These are phyloP conservation scores for Priocnemis perturbator DNA, from an alignment of 2,888 invertebrate species.

Conservation along the genomic window DNA sequence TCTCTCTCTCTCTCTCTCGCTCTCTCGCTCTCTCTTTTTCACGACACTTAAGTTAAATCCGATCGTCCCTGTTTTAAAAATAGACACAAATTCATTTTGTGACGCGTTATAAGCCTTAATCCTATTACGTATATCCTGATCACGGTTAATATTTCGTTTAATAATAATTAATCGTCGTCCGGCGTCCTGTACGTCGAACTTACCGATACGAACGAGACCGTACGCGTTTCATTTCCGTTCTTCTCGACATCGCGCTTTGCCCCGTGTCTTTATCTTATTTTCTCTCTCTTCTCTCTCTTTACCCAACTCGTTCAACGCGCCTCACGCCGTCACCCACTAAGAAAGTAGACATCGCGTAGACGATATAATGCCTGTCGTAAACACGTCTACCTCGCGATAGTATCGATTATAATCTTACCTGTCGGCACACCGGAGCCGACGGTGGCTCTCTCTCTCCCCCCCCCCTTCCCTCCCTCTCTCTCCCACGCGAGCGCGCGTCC, in stretches of 20 bases:
- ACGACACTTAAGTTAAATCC: conserved; percentile 11
- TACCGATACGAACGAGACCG: neutral
- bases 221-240: conserved; percentile 11
- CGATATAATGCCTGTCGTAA: conserved; percentile 42
- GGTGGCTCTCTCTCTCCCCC: too few species aligned
- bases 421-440: conserved; percentile 22
- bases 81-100: conserved; percentile 71
- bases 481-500: conserved; percentile 9
- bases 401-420: conserved; percentile 41
- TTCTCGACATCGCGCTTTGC: too few species aligned
- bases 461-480: conserved; percentile 1
- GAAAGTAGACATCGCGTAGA: conserved; percentile 34
- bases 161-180: conserved; percentile 32
- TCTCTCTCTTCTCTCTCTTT: neutral
- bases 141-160: conserved; percentile 65
- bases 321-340: conserved; percentile 21
- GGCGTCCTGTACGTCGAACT: conserved; percentile 1
- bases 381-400: conserved; percentile 44
- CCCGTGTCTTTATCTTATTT: too few species aligned
- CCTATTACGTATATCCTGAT: conserved; percentile 75
- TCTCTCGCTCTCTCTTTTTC: conserved; percentile 14
- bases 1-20: conserved; percentile 23
- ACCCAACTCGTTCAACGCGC: conserved; percentile 11
- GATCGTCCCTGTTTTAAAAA: conserved; percentile 67
- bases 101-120: conserved; percentile 63